Evolutionary conservation across 92 coral and sea anemone genomes (phyloP), one percentile per base, ranked within the genome.

Genomic region (Palythoa caribaeorum): DNA sequence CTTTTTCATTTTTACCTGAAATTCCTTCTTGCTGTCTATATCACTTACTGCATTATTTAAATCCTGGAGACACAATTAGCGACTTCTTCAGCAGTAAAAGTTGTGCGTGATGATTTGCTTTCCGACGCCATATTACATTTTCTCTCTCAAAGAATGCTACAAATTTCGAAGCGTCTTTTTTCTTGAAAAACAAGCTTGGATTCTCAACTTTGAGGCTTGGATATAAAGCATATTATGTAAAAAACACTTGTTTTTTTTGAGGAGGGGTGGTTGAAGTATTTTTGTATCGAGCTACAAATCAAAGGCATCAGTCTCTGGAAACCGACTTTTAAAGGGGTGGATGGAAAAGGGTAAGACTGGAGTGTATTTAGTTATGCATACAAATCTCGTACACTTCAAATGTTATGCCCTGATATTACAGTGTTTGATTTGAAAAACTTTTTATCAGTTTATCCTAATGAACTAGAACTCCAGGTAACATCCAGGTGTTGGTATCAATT

Each of bases 121-220:
- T n/a, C 79, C 14, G 79, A 75, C n/a, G 59, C 79, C 60, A 75
- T 74, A 39, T 75, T 75, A 6, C 35, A 15, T 48, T 75, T 72
- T 16, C 60, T 75, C 20, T 75, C 79, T 39, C 60, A 11, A 74
- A 74, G 59, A 47, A 74, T 12, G 53, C 78, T 74, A 38, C 78
- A 44, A 44, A 39, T 71, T 71, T 71, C 76, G 19, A 71, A 71
- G 47, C 47, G 21, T 73, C 78, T 73, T 47, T 13, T 74, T 9
- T 74, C 76, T 71, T 44, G 79, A 74, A 68, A 68, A 68, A 68
- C 73, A 68, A 39, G 73, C 40, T 20, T 68, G 40, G 73, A 68
- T 28, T 28, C 55, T 60, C 47, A 14, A 44, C 38, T 21, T 71
- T 36, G 47, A 38, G 35, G 21, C 50, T 17, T 71, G 76, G 76